Base-by-base conservation (phyloP, 2,888 invertebrate species). In the Osmoderma eremita region DNA sequence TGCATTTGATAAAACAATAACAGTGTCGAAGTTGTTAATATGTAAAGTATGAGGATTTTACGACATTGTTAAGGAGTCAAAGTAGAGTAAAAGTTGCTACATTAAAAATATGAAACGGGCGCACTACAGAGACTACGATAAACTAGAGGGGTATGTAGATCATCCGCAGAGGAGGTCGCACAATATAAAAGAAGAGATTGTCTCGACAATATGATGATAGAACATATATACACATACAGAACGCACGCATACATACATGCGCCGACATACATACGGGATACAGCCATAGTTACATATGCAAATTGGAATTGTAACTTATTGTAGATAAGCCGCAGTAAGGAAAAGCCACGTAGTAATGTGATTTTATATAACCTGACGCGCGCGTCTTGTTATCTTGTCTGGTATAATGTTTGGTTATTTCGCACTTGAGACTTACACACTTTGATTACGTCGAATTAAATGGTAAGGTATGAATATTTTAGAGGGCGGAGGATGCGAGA, bases 241-340 rank as follows among this genome's bases (percentile, higher is more conserved):
- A 1, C 5, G 30, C 1, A 30, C 30, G 30, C 30, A 30, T 10
- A 45, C 58, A 61, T 36, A 64, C 42, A 24, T 17, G 38, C 38
- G 38, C 38, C 36, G 17, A 53, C 38, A 53, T 38, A 53, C 53
- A 38, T 53, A 64, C 53, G 36, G 17, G 53, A 68, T 71, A 72
- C 71, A 75, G 73, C 74, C 78, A 77, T 80, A 78, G 80, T 82
- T 82, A 82, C 80, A 79, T 82, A 82, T 82, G 82, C 81, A 82
- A 81, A 82, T 82, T 81, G 82, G 79, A 78, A 78, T 75, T 76
- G 78, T 78, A 79, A 81, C 80, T 81, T 80, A 80, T 81, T 80
- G 80, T 79, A 75, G 69, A 73, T 71, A 71, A 64, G 64, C 64
- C 68, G 58, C 65, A 68, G 58, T 61, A 68, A 68, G 65, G 61